phyloP scores from a whole-genome alignment of 2,113 vertebrate genomes.

The Epinephelus fuscoguttatus region DNA sequence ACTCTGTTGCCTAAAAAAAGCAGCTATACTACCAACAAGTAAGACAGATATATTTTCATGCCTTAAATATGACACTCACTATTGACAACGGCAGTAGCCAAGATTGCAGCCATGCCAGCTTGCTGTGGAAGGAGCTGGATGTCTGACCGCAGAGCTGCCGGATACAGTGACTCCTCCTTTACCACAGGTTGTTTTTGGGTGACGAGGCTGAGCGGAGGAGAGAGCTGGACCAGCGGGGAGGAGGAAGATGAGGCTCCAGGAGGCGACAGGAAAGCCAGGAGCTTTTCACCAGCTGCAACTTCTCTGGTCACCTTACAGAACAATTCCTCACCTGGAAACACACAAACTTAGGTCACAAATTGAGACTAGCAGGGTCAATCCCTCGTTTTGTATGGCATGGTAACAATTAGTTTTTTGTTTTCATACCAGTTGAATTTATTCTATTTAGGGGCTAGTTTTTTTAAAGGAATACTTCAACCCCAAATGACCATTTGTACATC shows the following conservation, averaged over 20 bases:
- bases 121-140: slow-evolving; percentile 98
- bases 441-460: too few relatives aligned
- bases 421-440: neutral
- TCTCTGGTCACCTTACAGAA: slow-evolving; percentile 90
- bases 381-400: too few relatives aligned
- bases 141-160: slow-evolving; percentile 83
- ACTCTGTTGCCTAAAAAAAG: neutral
- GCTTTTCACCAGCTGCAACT: slow-evolving; percentile 79
- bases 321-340: slow-evolving; percentile 85
- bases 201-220: slow-evolving; percentile 69
- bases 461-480: too few relatives aligned
- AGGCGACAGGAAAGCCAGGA: slow-evolving; percentile 76
- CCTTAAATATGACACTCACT: slow-evolving; percentile 87
- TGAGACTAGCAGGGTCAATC: neutral
- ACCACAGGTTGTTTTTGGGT: slow-evolving; percentile 56
- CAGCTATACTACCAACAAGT: neutral
- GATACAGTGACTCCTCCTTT: slow-evolving; percentile 85
- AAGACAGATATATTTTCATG: neutral
- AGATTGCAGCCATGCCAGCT: slow-evolving; percentile 96
- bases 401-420: neutral
- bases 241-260: slow-evolving; percentile 56
- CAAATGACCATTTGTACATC: too few relatives aligned
- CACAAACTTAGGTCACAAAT: neutral
- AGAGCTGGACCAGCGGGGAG: slow-evolving; percentile 59
- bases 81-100: slow-evolving; percentile 95